These are phyloP conservation scores for Crax fasciolata DNA, from an alignment of 2,797 vertebrate genomes.

Conservation along the genomic window DNA sequence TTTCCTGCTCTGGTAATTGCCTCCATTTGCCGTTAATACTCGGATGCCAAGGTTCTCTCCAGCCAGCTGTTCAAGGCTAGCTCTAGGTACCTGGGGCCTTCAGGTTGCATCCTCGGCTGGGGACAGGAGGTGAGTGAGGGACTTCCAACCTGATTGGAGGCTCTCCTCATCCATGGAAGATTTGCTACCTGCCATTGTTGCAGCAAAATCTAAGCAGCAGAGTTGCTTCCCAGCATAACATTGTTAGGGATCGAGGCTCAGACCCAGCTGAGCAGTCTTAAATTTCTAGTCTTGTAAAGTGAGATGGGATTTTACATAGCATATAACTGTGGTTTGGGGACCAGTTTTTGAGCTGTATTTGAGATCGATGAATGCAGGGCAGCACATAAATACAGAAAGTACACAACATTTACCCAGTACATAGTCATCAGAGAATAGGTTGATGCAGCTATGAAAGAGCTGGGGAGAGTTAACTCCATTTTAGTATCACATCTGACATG, in stretches of 20 bases:
- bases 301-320: background rate
- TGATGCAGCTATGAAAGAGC: background rate
- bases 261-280: background rate
- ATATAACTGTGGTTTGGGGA: background rate
- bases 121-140: background rate
- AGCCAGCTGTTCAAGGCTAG: background rate
- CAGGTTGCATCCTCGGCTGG: background rate
- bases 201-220: background rate
- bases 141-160: background rate
- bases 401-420: background rate
- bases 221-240: background rate
- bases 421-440: background rate
- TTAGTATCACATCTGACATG: background rate
- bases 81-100: background rate
- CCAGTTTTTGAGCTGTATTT: background rate
- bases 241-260: rapidly evolving
- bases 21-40: background rate
- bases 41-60: background rate
- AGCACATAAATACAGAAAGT: background rate
- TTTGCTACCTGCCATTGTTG: background rate
- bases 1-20: background rate
- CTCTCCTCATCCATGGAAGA: background rate
- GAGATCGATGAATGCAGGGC: background rate
- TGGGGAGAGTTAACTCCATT: background rate
- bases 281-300: background rate